Evolutionary conservation across 2,113 vertebrate genomes (phyloP), one percentile per base, ranked within the genome.

Genomic region (Sylvicapra grimmia): DNA sequence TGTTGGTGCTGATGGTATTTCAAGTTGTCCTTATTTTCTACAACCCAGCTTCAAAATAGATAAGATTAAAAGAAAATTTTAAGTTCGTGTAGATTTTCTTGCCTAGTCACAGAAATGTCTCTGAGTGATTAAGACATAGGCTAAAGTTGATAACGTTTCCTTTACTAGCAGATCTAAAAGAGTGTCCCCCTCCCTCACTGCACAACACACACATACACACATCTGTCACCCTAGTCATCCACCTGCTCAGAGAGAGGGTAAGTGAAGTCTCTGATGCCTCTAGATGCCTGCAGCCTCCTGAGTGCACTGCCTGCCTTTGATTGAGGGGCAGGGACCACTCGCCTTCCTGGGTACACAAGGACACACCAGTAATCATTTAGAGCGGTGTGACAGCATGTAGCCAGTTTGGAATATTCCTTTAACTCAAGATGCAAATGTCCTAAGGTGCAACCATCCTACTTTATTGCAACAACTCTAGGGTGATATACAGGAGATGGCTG

Each of bases 131-230:
- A 54, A 86, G 14, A 51, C 8, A 15, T 33, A 44, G 54, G 12
- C 53, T 83, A 25, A 1, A 49, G 23, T 27, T 36, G 27, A 23
- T 8, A 14, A 44, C 1, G 21, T 27, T 29, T 72, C 59, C 33
- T 16, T 23, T 36, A 16, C 8, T 18, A 4, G 13, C 40, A 56
- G 51, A 68, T 56, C 47, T 63, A 14, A 77, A 31, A 87, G 47
- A 51, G 16, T 2, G 6, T 14, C 27, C 14, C 47, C 27, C 16
- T 31, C 10, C 11, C 3, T 1, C 7, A 0, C 40, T 5, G 27
- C 11, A 36, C 58, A 82, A 33, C 79, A 79, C 40, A 79, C 40
- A 23, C 33, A 2, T 40, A 58, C 18, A 47, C 36, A 58, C 19
- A 1, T 29, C 29, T 10, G 29, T 44, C 5, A 21, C 19, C 15